Evolutionary conservation across 2,113 vertebrate genomes (phyloP), one percentile per base, ranked within the genome.

Genomic region (Pachyramphus minor): DNA sequence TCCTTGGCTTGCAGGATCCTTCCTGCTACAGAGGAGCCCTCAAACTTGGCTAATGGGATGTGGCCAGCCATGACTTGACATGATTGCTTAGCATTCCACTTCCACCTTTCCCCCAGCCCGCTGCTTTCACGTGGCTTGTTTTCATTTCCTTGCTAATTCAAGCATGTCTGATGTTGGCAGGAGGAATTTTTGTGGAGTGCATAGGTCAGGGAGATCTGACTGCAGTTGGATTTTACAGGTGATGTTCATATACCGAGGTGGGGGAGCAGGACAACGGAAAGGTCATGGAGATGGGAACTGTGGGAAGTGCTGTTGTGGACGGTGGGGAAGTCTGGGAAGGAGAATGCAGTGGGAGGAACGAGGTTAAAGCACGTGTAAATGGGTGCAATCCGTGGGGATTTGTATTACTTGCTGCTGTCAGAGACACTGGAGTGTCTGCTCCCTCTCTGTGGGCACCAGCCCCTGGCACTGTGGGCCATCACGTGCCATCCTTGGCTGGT

Each of bases 91-190:
- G 79, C 59, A 21, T 91, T 92, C 27, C 76, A 47, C 49, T 63
- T 74, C 50, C 33, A 27, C 69, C 44, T 74, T 77, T 77, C 67
- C 63, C 52, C 44, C 68, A 90, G 74, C 64, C 47, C 1, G 4
- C 59, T 67, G 31, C 59, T 84, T 95, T 71, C 69, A 66, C 67
- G 69, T n/a, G 89, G 15, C 72, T 77, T 94, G 75, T 95, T 96
- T 94, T 94, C 50, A 85, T 96, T 93, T 93, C 81, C 84, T 87
- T 92, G 69, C 66, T 93, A 82, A 91, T 74, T 87, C 89, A 89
- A 87, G 84, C 71, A 37, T 89, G 41, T 47, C 84, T 89, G 81
- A 92, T 73, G 87, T 73, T 67, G 72, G 84, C 55, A 42, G 30
- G 66, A 94, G 78, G 82, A 85, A 42, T 74, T 69, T 82, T 16